These are phyloP conservation scores for Chloroceryle aenea DNA, from an alignment of 2,113 vertebrate species.

Conservation along the genomic window DNA sequence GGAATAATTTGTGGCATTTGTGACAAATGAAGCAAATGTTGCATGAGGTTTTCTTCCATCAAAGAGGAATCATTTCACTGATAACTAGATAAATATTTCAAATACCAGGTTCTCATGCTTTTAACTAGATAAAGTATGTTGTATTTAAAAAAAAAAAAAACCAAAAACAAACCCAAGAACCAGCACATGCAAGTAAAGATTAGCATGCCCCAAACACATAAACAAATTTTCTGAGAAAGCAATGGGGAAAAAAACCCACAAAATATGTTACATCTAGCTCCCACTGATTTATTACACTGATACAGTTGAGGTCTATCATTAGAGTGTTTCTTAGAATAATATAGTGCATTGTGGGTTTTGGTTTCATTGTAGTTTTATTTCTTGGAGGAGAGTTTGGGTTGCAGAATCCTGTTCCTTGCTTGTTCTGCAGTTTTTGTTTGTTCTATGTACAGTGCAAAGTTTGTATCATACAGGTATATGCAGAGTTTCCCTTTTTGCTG, in stretches of 20 bases:
- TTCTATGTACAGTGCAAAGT: background rate
- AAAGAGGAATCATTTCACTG: background rate
- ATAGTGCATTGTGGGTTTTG: background rate
- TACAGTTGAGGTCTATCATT: background rate
- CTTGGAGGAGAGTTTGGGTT: background rate
- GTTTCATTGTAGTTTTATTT: background rate
- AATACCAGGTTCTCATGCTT: background rate
- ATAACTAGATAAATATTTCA: background rate
- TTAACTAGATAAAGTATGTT: background rate
- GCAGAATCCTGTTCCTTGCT: background rate
- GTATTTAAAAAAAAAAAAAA: background rate
- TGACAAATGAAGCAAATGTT: background rate
- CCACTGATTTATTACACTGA: background rate
- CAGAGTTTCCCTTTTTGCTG: background rate
- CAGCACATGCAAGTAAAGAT: background rate
- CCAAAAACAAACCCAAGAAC: background rate
- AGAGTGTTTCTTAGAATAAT: background rate
- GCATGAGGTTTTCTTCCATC: background rate
- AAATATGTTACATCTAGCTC: background rate
- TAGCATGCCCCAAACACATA: background rate
- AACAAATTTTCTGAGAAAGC: background rate
- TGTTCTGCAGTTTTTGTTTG: background rate
- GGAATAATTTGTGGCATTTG: background rate
- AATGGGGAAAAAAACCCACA: background rate
- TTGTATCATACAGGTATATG: background rate